Conservation (phyloP, 2,797 vertebrate species). For the Uromys caudimaculatus region DNA sequence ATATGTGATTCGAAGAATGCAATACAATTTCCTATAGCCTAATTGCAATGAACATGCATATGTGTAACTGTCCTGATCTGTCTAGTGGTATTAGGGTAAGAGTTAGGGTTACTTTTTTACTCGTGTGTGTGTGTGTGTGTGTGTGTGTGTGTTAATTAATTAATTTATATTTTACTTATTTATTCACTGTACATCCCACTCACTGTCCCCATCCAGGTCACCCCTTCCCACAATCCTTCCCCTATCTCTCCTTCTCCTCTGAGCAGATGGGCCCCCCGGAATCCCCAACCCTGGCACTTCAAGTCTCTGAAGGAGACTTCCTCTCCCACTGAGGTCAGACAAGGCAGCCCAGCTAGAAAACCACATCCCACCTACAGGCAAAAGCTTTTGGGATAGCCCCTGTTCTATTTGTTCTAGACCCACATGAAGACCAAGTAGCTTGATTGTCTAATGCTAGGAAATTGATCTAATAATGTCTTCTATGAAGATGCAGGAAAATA, state of each 20-base stretch:
- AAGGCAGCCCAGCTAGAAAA: neutral
- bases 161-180: neutral
- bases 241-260: neutral
- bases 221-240: neutral
- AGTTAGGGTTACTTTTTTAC: neutral
- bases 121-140: neutral
- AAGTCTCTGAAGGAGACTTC: neutral
- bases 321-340: neutral
- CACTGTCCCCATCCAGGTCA: neutral
- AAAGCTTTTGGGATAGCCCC: neutral
- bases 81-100: neutral
- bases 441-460: neutral
- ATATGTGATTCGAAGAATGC: neutral
- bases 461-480: neutral
- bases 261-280: neutral
- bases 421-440: neutral
- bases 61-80: neutral
- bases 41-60: neutral
- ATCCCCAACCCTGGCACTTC: neutral
- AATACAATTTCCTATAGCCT: neutral
- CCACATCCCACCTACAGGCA: neutral
- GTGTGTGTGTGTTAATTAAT: neutral
- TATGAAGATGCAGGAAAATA: neutral
- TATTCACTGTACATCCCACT: neutral
- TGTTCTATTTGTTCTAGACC: neutral